Evolutionary conservation across 2,797 vertebrate species (phyloP).

Genomic region (Catostomus latipinnis): DNA sequence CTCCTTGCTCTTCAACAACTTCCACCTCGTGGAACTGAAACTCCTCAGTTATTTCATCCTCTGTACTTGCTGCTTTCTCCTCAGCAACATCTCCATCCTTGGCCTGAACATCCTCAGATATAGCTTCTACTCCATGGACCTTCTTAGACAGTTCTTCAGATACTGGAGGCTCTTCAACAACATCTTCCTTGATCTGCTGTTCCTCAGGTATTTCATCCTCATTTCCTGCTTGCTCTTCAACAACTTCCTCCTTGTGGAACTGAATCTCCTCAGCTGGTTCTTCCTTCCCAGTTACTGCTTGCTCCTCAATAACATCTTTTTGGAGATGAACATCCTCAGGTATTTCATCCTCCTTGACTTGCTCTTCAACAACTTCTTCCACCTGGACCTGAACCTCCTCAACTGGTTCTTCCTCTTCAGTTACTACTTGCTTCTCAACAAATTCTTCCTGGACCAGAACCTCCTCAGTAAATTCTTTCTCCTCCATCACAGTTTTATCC

Average conservation of each 20-base stretch:
- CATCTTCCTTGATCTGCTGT: conserved; percentile 1
- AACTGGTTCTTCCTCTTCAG: background rate
- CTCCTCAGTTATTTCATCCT: conserved; percentile 10
- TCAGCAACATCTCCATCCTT: conserved; percentile 17
- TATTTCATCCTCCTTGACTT: conserved; percentile 11
- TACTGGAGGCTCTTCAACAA: background rate
- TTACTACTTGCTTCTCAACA: background rate
- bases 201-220: conserved; percentile 9
- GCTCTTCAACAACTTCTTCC: background rate
- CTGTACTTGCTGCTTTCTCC: background rate
- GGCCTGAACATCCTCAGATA: conserved; percentile 12
- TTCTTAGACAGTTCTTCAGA: conserved; percentile 9
- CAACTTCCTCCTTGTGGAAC: conserved; percentile 2
- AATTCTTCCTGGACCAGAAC: conserved; percentile 2
- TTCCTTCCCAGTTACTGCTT: conserved; percentile 11
- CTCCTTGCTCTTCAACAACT: background rate
- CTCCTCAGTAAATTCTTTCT: conserved; percentile 13
- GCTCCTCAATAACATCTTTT: background rate
- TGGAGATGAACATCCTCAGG: too few relatives aligned
- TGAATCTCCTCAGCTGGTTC: conserved; percentile 18
- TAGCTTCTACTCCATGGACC: conserved; percentile 1
- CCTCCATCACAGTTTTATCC: conserved; percentile 1
- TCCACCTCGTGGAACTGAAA: background rate
- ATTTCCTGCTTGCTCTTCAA: background rate
- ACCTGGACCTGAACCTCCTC: conserved; percentile 5